These are phyloP conservation scores for Holothuria glaberrima DNA, from an alignment of 35 echinoderm and acorn worm genomes.

Conservation along the genomic window DNA sequence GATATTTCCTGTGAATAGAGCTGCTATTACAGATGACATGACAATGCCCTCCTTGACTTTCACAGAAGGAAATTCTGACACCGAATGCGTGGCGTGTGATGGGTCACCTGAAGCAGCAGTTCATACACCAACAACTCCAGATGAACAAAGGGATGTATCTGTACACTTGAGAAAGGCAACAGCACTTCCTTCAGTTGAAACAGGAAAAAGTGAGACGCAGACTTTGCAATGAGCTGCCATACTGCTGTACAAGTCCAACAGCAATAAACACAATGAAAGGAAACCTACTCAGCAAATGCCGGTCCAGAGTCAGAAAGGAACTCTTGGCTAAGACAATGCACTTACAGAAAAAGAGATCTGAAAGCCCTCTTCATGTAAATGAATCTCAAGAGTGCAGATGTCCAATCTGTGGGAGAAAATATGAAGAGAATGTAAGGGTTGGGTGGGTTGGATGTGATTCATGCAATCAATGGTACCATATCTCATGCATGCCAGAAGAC, in stretches of 20 bases:
- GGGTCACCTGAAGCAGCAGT: not conserved
- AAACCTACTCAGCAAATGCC: slow-evolving; percentile 12
- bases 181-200: slow-evolving; percentile 7
- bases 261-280: slow-evolving; percentile 33
- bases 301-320: slow-evolving; percentile 29
- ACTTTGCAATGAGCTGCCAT: slow-evolving; percentile 43
- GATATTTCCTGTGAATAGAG: not conserved
- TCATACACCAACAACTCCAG: slow-evolving; percentile 41
- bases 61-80: not conserved
- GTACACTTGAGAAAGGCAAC: slow-evolving; percentile 5
- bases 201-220: slow-evolving; percentile 15
- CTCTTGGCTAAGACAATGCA: slow-evolving; percentile 2
- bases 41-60: slow-evolving; percentile 2
- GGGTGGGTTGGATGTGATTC: slow-evolving; percentile 54
- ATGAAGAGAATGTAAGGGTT: slow-evolving; percentile 44
- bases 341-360: not conserved
- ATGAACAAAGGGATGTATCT: slow-evolving; percentile 17
- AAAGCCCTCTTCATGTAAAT: not conserved
- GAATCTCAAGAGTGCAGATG: slow-evolving; percentile 11
- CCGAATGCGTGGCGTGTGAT: not conserved
- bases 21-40: slow-evolving; percentile 24
- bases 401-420: slow-evolving; percentile 21
- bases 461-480: slow-evolving; percentile 33
- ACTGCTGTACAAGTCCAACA: not conserved
- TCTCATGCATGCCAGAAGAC: slow-evolving; percentile 18